Evolutionary conservation across 2,797 vertebrate species (phyloP).

Genomic region (Tamandua tetradactyla): DNA sequence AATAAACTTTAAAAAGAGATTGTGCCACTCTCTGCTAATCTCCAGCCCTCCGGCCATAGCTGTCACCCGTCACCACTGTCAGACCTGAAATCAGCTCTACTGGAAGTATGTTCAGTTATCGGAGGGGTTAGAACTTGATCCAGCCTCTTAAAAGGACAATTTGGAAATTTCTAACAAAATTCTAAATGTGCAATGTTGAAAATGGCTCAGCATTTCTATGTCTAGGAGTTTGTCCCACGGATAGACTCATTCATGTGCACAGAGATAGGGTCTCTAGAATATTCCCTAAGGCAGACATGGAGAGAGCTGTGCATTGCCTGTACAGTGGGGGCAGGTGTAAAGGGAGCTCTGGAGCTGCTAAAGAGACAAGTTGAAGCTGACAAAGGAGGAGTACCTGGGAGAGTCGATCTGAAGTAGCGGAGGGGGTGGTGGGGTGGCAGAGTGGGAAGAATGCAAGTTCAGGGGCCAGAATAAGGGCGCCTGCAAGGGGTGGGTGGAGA

Average conservation of each 20-base stretch:
- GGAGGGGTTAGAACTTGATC: not conserved
- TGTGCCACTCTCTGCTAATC: not conserved
- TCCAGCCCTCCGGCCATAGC: not conserved
- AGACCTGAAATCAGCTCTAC: not conserved
- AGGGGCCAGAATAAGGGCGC: not conserved
- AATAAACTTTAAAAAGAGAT: not conserved
- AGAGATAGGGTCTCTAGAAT: not conserved
- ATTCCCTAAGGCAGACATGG: not conserved
- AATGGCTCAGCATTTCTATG: not conserved
- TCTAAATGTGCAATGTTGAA: not conserved
- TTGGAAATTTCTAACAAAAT: not conserved
- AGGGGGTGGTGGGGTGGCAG: not conserved
- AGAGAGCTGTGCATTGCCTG: not conserved
- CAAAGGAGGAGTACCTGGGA: not conserved
- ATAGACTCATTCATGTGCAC: not conserved
- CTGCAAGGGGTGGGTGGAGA: accelerated
- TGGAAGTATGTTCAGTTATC: not conserved
- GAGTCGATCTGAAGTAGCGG: not conserved
- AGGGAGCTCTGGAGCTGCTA: not conserved
- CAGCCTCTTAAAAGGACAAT: not conserved
- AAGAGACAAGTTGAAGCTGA: not conserved
- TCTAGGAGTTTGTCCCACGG: not conserved
- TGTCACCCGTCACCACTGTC: not conserved
- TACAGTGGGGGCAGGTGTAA: not conserved
- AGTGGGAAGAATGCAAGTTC: not conserved